A percentile compares a stretch with the other conserved stretches of the same genome.
These are phyloP conservation scores for Trichosurus vulpecula DNA, from an alignment of 2,797 vertebrate genomes.

Conservation along the genomic window DNA sequence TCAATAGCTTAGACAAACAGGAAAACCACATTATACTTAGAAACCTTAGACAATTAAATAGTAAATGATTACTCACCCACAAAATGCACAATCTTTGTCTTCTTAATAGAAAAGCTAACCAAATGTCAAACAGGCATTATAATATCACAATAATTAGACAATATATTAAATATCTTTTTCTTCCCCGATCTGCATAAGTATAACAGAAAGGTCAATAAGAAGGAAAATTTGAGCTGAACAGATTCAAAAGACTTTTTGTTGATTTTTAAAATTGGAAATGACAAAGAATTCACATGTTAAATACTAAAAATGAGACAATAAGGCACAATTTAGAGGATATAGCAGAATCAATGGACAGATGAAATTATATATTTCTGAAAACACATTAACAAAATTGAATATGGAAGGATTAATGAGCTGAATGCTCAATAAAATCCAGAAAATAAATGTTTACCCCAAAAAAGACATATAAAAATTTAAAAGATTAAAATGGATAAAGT, in stretches of 20 bases:
- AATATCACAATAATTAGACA: background rate
- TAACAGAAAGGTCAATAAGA: background rate
- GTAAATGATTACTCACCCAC: background rate
- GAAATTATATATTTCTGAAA: background rate
- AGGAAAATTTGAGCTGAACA: background rate
- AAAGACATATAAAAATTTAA: background rate
- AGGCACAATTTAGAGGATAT: background rate
- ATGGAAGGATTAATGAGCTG: background rate
- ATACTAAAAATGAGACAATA: background rate
- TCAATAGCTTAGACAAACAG: background rate
- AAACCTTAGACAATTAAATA: background rate
- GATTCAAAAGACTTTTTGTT: background rate
- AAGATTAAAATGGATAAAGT: background rate
- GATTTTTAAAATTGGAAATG: background rate
- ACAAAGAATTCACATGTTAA: background rate
- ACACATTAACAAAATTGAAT: background rate
- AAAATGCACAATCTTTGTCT: background rate
- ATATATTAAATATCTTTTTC: background rate
- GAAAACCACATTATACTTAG: background rate
- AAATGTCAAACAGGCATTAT: background rate
- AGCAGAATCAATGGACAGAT: background rate
- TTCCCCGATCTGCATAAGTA: background rate
- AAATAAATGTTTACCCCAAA: background rate
- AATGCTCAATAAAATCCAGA: background rate
- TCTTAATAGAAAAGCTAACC: background rate